Conservation (phyloP, 2,888 invertebrate species). For the Coelinius sp. region DNA sequence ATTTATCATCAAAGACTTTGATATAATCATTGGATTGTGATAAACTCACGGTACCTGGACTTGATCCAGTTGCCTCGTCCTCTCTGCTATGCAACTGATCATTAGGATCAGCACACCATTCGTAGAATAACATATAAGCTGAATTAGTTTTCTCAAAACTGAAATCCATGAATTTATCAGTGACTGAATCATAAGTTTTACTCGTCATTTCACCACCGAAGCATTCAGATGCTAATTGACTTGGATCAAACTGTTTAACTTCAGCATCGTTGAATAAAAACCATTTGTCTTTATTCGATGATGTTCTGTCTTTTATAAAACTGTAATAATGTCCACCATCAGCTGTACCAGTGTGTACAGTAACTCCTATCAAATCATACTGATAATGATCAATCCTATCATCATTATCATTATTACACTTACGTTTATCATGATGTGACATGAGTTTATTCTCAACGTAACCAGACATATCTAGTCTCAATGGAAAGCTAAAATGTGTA, state of each 20-base stretch:
- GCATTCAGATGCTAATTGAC: slow-evolving; percentile 94
- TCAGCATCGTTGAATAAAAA: slow-evolving; percentile 93
- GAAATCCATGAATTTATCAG: slow-evolving; percentile 97
- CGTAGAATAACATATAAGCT: slow-evolving; percentile 97
- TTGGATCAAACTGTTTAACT: slow-evolving; percentile 95
- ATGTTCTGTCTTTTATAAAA: slow-evolving; percentile 89
- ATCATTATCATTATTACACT: slow-evolving; percentile 18
- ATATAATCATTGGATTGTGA: slow-evolving; percentile 35
- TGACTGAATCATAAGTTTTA: slow-evolving; percentile 96
- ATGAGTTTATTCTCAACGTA: slow-evolving; percentile 95
- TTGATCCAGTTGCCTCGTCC: slow-evolving; percentile 63
- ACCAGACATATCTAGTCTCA: slow-evolving; percentile 93
- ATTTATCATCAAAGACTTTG: slow-evolving; percentile 26
- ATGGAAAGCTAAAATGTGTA: slow-evolving; percentile 96
- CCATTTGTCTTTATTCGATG: slow-evolving; percentile 87
- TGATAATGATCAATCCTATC: slow-evolving; percentile 77
- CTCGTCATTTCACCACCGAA: slow-evolving; percentile 99
- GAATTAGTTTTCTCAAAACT: slow-evolving; percentile 98
- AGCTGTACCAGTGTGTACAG: slow-evolving; percentile 98
- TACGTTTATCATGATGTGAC: slow-evolving; percentile 87
- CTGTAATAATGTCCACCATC: slow-evolving; percentile 98
- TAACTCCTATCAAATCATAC: slow-evolving; percentile 92
- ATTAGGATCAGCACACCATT: slow-evolving; percentile 77
- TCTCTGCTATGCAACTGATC: slow-evolving; percentile 63
- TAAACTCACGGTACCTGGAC: slow-evolving; percentile 49